Base-by-base conservation (phyloP, 2,888 invertebrate genomes). In the Acleris holmiana region DNA sequence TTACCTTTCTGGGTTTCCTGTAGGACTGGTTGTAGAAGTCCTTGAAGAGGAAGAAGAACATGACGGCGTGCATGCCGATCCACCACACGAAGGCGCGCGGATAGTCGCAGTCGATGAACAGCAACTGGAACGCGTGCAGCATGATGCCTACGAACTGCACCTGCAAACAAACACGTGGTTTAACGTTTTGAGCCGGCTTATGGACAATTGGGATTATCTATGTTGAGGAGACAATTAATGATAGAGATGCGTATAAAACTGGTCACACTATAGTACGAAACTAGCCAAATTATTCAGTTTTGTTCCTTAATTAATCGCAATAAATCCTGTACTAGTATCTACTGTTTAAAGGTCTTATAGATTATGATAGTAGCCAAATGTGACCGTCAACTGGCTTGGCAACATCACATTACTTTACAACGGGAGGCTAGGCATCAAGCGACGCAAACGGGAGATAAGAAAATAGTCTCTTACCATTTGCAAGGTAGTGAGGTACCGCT, bases 41-140 rank as follows among this genome's bases (percentile, higher is more conserved):
- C 81, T 96, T 96, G 94, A 99, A 99, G 68, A 99, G 94, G 94
- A 98, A 96, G 94, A 98, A 97, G 95, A 99, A 99, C 95, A 99
- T 96, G 71, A 98, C 95, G 1, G 98, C 98, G 89, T 99, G 98
- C 93, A 97, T 95, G 65, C 98, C 98, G 83, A 99, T 99, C 97
- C 97, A 98, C 97, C 97, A 97, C 72, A 97, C 97, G 88, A 98
- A 98, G n/a, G 96, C 97, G 76, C 96, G 94, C 59, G 98, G 98
- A 91, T 98, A 99, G 86, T 97, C 95, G 94, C 98, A 99, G 63
- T 97, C 96, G 76, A 96, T 95, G 93, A 98, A 97, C 73, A 98
- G 93, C 72, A 98, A 94, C 83, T 98, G 98, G 95, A 98, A 97
- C 69, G 98, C 98, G 90, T 98, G 98, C 68, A 96, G 93, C 95